A percentile compares a stretch with the other conserved stretches of the same genome.
These are phyloP conservation scores for Drosophila varians DNA, from an alignment of 1,140 invertebrate species.

Conservation along the genomic window DNA sequence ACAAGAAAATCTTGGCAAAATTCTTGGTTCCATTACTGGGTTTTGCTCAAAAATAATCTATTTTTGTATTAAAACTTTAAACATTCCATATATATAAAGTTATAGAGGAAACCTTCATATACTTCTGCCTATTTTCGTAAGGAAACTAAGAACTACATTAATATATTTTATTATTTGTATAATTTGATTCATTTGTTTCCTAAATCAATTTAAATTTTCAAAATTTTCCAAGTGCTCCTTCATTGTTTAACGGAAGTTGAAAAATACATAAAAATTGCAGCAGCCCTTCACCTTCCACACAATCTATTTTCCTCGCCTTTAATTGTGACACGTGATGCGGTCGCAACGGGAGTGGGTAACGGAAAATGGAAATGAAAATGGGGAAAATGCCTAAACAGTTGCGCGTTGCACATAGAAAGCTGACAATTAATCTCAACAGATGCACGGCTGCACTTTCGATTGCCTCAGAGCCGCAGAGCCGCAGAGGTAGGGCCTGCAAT, in stretches of 20 bases:
- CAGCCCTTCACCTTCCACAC: slow-evolving; percentile 61
- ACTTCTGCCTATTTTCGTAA: no score
- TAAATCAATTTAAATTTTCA: not conserved
- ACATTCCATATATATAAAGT: no score
- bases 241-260: slow-evolving; percentile 42
- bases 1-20: not conserved
- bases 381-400: slow-evolving; percentile 60
- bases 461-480: slow-evolving; percentile 3
- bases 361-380: slow-evolving; percentile 24
- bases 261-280: slow-evolving; percentile 55
- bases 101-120: no score
- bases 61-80: no score
- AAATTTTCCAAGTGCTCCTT: not conserved
- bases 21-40: not conserved
- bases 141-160: no score
- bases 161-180: no score
- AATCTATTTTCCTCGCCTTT: slow-evolving; percentile 50
- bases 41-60: no score
- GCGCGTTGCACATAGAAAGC: slow-evolving; percentile 53
- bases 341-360: slow-evolving; percentile 2
- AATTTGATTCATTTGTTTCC: no score
- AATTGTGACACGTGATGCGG: slow-evolving; percentile 51
- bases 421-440: slow-evolving; percentile 67
- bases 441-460: slow-evolving; percentile 41
- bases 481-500: slow-evolving; percentile 22